Evolutionary conservation across 2,888 invertebrate genomes (phyloP), one percentile per base, ranked within the genome.

Genomic region (Thymelicus sylvestris): DNA sequence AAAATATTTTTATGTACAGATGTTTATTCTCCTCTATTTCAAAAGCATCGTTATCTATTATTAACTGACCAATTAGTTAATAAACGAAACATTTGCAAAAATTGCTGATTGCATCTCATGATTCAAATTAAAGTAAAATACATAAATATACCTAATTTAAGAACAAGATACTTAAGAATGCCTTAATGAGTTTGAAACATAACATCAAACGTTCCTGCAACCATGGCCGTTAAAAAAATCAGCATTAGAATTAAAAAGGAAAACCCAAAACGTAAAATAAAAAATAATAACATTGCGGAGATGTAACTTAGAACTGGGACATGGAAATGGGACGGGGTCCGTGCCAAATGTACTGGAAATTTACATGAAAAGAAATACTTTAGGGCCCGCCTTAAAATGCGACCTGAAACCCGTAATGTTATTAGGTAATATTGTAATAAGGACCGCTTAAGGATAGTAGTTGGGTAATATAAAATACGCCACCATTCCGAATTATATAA

Each of bases 281-380:
- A 24, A 57, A 66, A 55, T 31, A 24, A 67, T 50, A 67, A 60
- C 47, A 60, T 60, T 60, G 13, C 31, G 24, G 47, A 47, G 50
- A 50, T 50, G 7, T 61, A 52, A 61, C 52, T 61, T 41, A 19
- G 39, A 69, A 47, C 7, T 41, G n/a, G 44, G 44, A 55, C 60
- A 24, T 50, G 59, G 13, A 67, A 60, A 60, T 6, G 48, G 74
- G 73, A 74, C 75, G 76, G 67, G 77, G 75, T 75, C 74, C 73
- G 80, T 79, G 82, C 78, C 81, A 83, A 86, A 86, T 86, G 83
- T 82, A 83, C 79, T 80, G 83, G 83, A 84, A 86, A 81, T 76
- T 74, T 74, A 80, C 81, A 79, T 81, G 81, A 82, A 85, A 86
- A 82, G 83, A 80, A 85, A 83, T 83, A 80, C 80, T 77, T 82